These are phyloP conservation scores for Oenanthe oenanthe DNA, from an alignment of 2,113 vertebrate genomes.

Conservation along the genomic window DNA sequence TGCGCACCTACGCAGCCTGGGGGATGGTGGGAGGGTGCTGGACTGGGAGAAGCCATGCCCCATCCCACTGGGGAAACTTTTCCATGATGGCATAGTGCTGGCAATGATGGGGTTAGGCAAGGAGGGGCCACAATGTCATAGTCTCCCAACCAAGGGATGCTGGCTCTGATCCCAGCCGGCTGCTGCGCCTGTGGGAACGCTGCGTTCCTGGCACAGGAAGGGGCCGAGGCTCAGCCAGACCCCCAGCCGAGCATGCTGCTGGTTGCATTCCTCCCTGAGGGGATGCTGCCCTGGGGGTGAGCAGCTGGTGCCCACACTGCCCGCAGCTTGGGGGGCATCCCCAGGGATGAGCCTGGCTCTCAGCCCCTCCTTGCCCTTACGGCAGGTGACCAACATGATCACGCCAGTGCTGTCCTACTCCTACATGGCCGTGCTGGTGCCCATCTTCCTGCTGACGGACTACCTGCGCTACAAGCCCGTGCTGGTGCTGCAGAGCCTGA, in stretches of 20 bases:
- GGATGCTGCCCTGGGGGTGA: not conserved
- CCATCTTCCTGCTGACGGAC: constrained; percentile 92
- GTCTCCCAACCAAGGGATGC: not conserved
- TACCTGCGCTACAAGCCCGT: constrained; percentile 92
- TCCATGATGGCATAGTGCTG: not conserved
- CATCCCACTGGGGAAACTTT: not conserved
- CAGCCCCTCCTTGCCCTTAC: not conserved
- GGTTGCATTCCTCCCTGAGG: not conserved
- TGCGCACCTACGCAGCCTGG: not conserved
- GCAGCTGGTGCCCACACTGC: not conserved
- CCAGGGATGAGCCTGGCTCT: rapidly evolving
- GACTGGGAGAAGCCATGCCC: not conserved
- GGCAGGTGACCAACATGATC: constrained; percentile 92
- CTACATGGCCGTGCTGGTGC: constrained; percentile 90
- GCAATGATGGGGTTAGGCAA: not conserved
- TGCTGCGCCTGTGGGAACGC: not conserved
- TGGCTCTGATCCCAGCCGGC: not conserved
- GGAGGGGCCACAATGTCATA: not conserved
- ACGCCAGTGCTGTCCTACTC: constrained; percentile 90
- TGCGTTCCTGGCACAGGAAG: not conserved
- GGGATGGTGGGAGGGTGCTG: not conserved
- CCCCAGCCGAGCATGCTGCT: rapidly evolving
- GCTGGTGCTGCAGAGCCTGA: constrained; percentile 89
- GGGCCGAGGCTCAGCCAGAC: not conserved
- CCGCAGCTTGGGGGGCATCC: not conserved